Evolutionary conservation across 1,140 invertebrate genomes (phyloP), one percentile per base, ranked within the genome.

Genomic region (Lutraria rhynchaena): DNA sequence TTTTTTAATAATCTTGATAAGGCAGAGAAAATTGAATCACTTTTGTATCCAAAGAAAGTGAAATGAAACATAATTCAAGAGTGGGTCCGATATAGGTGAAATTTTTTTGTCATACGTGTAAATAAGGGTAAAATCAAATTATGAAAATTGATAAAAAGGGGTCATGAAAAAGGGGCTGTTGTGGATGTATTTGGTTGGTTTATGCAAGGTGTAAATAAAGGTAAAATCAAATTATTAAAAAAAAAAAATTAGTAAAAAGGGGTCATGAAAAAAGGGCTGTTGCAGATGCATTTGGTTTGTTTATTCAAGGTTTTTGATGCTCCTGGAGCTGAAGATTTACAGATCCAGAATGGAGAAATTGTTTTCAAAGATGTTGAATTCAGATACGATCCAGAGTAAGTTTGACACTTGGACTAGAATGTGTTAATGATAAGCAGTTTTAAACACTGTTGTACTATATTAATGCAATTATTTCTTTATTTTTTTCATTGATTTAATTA

Each of bases 301-400:
- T 31, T 51, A 22, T 15, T 76, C 24, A 49, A 92, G 90, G 87
- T 94, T 4, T 87, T 95, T 19, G 97, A 99, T 93, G 94, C 94
- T 0, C 95, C 95, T 0, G 95, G 95, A 74, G 97, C 97, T 57
- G 94, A 94, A 9, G 94, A 95, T 24, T 90, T 99, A 24, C 89
- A 94, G 5, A 92, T 97, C 1, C 94, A 95, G 51, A 94, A 94
- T 60, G 98, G 97, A 51, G 92, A 94, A 61, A 95, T 99, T 41
- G 96, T 98, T 93, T 98, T 99, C 90, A 94, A 94, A 11, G 96
- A 99, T 92, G 97, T 99, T 0, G 94, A 94, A 2, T 99, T 99
- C 91, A 95, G 95, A 55, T 99, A 99, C 93, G 93, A 94, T 17
- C 95, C 96, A 0, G 96, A 98, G 88, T 92, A 88, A 87, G 87